phyloP scores from a whole-genome alignment of 2,888 invertebrate species.

The Athripsodes cinereus region DNA sequence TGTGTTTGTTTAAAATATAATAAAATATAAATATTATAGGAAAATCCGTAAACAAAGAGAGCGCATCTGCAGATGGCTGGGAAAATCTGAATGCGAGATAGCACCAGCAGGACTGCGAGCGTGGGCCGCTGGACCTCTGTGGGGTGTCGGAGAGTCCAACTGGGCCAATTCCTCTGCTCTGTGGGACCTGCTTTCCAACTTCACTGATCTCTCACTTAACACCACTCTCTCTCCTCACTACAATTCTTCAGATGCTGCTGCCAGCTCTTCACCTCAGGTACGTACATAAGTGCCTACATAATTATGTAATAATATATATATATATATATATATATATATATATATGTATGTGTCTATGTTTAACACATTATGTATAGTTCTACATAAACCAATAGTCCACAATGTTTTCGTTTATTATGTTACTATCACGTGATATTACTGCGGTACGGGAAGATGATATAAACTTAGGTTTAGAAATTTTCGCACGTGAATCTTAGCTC shows the following conservation, averaged over 20 bases:
- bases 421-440: too few relatives aligned
- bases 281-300: neutral
- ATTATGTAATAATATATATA: too few relatives aligned
- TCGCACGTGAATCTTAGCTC: too few relatives aligned
- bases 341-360: too few relatives aligned
- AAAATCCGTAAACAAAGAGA: constrained; percentile 70
- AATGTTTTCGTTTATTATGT: too few relatives aligned
- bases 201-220: constrained; percentile 29
- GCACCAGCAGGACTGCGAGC: constrained; percentile 37
- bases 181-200: constrained; percentile 15
- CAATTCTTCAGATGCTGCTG: constrained; percentile 28
- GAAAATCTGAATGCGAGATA: constrained; percentile 29
- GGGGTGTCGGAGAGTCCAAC: constrained; percentile 40
- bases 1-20: too few relatives aligned
- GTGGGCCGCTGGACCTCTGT: constrained; percentile 38
- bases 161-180: constrained; percentile 33
- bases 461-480: too few relatives aligned
- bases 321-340: too few relatives aligned
- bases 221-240: constrained; percentile 27
- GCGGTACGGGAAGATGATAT: too few relatives aligned
- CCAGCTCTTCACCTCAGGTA: constrained; percentile 21
- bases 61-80: constrained; percentile 49
- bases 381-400: too few relatives aligned
- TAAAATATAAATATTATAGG: constrained; percentile 50
- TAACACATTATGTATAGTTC: too few relatives aligned